Evolutionary conservation across 2,113 vertebrate genomes (phyloP).

Genomic region (Pachycephala philippinensis): DNA sequence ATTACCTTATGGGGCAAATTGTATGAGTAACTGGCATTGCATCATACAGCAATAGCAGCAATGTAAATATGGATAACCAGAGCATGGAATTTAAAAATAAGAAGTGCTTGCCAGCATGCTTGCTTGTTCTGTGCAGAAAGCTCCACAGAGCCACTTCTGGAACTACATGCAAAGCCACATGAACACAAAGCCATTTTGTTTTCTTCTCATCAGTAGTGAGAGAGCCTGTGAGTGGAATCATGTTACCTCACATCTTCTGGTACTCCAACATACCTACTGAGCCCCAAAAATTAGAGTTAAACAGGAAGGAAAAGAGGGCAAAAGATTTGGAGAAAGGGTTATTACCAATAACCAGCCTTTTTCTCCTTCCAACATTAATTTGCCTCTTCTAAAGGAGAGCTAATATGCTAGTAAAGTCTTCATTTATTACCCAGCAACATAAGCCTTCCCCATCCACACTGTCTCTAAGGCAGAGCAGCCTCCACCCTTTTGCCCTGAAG

Average conservation of each 20-base stretch:
- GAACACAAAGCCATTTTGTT: not conserved
- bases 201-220: not conserved
- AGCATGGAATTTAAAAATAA: not conserved
- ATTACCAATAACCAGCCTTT: not conserved
- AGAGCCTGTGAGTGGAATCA: not conserved
- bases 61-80: not conserved
- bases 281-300: not conserved
- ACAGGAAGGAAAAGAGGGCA: not conserved
- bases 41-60: not conserved
- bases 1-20: not conserved
- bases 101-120: not conserved
- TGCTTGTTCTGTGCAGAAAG: not conserved
- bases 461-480: not conserved
- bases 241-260: not conserved
- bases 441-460: not conserved
- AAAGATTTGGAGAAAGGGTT: not conserved
- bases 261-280: not conserved
- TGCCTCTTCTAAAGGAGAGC: not conserved
- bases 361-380: not conserved
- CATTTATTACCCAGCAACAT: not conserved
- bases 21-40: not conserved
- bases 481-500: not conserved
- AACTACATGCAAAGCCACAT: not conserved
- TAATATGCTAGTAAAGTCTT: not conserved
- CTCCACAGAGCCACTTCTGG: not conserved